Percentiles rank a stretch among this genome's conserved stretches.
phyloP scores from a whole-genome alignment of 37 sponge, comb jelly and placozoan species.

The Dysidea cf. avara region DNA sequence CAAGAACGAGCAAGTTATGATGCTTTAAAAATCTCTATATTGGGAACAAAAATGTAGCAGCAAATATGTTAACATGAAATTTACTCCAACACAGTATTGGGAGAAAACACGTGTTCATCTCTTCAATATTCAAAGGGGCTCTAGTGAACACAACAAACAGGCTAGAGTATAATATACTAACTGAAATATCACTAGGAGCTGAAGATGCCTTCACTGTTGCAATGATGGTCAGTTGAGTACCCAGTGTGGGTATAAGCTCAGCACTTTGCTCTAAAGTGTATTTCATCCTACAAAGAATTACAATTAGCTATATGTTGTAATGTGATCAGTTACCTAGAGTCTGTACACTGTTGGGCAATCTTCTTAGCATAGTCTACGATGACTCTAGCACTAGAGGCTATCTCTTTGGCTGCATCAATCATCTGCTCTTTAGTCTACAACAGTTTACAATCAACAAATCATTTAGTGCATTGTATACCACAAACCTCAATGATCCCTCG shows the following conservation, averaged over 20 bases:
- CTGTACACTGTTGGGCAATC: conserved; percentile 69
- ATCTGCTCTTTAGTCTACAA: conserved; percentile 71
- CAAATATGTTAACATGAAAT: too few relatives aligned
- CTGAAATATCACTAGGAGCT: conserved; percentile 77
- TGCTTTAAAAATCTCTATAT: too few relatives aligned
- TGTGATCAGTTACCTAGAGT: conserved; percentile 53
- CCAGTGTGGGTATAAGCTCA: conserved; percentile 88
- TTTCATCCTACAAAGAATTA: conserved; percentile 36
- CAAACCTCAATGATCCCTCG: conserved; percentile 39
- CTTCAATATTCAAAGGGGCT: too few relatives aligned
- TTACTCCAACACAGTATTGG: too few relatives aligned
- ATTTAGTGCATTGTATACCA: conserved; percentile 5
- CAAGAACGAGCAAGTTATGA: too few relatives aligned
- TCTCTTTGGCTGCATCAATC: conserved; percentile 72
- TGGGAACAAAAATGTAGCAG: too few relatives aligned
- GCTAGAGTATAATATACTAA: too few relatives aligned
- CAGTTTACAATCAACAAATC: neutral
- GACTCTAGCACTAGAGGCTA: conserved; percentile 58
- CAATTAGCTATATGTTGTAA: neutral
- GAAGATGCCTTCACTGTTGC: conserved; percentile 82
- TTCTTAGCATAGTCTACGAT: conserved; percentile 64
- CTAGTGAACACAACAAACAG: too few relatives aligned
- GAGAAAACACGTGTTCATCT: too few relatives aligned
- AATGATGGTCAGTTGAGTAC: conserved; percentile 80
- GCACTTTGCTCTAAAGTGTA: conserved; percentile 69